Evolutionary conservation across 2,888 invertebrate species (phyloP).

Genomic region (Agrotis clavis): DNA sequence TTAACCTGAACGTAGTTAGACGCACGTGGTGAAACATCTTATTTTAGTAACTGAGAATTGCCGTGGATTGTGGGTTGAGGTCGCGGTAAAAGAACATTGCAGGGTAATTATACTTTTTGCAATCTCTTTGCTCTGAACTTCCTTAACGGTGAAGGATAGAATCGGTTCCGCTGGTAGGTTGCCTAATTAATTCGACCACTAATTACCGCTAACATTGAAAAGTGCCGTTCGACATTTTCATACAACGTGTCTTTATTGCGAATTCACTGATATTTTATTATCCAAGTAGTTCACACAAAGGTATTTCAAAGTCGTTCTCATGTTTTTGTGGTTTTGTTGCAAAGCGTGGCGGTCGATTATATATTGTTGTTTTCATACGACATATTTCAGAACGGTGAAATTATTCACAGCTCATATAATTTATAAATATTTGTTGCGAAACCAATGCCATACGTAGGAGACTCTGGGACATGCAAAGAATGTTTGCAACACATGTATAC

Average conservation of each 20-base stretch:
- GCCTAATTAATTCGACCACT: constrained; percentile 69
- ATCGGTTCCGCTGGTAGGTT: constrained; percentile 74
- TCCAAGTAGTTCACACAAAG: constrained; percentile 63
- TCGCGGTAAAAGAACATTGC: constrained; percentile 62
- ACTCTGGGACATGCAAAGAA: not conserved
- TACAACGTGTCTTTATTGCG: constrained; percentile 36
- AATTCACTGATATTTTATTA: constrained; percentile 29
- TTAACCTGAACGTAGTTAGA: constrained; percentile 68
- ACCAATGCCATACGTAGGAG: constrained; percentile 12
- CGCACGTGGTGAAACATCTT: constrained; percentile 57
- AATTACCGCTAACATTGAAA: constrained; percentile 68
- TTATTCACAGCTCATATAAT: constrained; percentile 30
- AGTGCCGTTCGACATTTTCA: constrained; percentile 63
- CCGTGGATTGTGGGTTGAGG: constrained; percentile 59
- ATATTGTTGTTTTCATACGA: constrained; percentile 51
- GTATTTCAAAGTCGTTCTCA: constrained; percentile 62
- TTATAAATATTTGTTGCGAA: constrained; percentile 26
- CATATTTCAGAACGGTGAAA: constrained; percentile 33
- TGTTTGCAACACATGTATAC: constrained; percentile 1
- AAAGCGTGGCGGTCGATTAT: constrained; percentile 41
- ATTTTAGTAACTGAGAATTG: constrained; percentile 58
- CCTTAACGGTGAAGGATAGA: constrained; percentile 76
- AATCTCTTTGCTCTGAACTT: constrained; percentile 72
- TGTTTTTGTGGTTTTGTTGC: constrained; percentile 56
- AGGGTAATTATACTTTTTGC: constrained; percentile 59